phyloP scores from a whole-genome alignment of 2,888 invertebrate species.

The Entomobrya multifasciata region DNA sequence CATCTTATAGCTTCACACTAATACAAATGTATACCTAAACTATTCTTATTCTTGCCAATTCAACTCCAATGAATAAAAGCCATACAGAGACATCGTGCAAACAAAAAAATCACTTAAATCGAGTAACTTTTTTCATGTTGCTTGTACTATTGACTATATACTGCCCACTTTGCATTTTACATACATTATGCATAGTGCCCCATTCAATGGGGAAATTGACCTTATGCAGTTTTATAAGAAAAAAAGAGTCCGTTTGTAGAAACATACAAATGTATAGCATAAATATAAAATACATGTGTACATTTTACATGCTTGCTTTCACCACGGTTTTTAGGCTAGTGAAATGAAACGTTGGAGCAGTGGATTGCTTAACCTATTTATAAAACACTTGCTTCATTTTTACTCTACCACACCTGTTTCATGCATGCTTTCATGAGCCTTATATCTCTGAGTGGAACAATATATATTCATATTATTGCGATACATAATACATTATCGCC shows the following conservation, averaged over 20 bases:
- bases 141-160: constrained; percentile 18
- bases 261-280: not conserved
- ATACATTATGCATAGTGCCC: constrained; percentile 39
- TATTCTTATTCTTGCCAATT: not conserved
- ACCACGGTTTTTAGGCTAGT: not conserved
- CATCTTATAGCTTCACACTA: not conserved
- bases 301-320: not conserved
- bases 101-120: constrained; percentile 59
- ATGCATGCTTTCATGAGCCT: not conserved
- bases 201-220: constrained; percentile 61
- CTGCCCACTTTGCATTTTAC: constrained; percentile 57
- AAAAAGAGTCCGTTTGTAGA: not conserved
- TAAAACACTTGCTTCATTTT: not conserved
- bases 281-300: not conserved
- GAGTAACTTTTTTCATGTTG: not conserved
- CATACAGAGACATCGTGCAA: constrained; percentile 49
- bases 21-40: not conserved
- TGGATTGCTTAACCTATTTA: not conserved
- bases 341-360: not conserved
- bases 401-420: constrained; percentile 6
- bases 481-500: constrained; percentile 23
- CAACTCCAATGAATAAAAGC: constrained; percentile 51
- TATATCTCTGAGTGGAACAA: not conserved
- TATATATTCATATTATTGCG: not conserved
- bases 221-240: not conserved